Percentiles rank a stretch among this genome's conserved stretches.
Conservation (phyloP, 2,888 invertebrate genomes). For the Glomeris marginata region DNA sequence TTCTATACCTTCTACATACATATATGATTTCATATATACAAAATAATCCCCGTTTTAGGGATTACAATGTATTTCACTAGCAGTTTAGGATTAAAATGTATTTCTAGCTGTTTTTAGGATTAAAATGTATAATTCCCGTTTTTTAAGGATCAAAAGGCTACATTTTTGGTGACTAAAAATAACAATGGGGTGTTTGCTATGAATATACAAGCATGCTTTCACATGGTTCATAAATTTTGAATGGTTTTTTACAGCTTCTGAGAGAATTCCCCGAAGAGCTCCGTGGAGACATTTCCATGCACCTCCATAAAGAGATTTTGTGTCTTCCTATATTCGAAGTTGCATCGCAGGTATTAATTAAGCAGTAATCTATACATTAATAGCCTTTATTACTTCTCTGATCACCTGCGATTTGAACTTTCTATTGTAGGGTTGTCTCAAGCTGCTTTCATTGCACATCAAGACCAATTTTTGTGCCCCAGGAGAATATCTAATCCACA, state of each 20-base stretch:
- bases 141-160: no score
- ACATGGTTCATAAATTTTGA: background rate
- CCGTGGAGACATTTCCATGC: constrained; percentile 88
- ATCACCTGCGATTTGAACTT: background rate
- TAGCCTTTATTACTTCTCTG: background rate
- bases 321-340: constrained; percentile 87
- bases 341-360: constrained; percentile 56
- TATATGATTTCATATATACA: no score
- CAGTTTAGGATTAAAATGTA: no score
- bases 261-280: constrained; percentile 94
- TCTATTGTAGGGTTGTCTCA: constrained; percentile 54
- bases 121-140: no score
- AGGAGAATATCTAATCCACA: constrained; percentile 85
- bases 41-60: no score
- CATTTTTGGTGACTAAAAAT: no score
- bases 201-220: no score
- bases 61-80: no score
- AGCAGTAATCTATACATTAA: background rate
- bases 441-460: constrained; percentile 79
- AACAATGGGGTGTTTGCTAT: no score
- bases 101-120: no score
- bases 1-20: no score
- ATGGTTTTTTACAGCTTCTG: constrained; percentile 50
- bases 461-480: constrained; percentile 91
- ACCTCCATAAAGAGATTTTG: constrained; percentile 84